Percentiles rank a stretch among this genome's conserved stretches.
Evolutionary conservation across 2,113 vertebrate genomes (phyloP).

Genomic region (Solenodon paradoxus): DNA sequence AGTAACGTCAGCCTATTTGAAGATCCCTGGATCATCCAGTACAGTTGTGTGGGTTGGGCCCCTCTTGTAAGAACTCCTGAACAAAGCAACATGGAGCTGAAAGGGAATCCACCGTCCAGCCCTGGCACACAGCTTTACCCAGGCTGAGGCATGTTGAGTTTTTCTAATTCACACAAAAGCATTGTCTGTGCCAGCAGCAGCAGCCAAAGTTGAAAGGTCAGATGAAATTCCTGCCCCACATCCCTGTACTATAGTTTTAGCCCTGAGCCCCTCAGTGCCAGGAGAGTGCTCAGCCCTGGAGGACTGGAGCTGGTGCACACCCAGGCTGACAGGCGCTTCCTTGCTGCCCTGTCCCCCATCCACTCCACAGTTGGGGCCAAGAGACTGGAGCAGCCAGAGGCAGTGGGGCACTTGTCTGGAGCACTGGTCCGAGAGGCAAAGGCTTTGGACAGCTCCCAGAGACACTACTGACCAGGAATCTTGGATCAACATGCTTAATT

Average conservation of each 20-base stretch:
- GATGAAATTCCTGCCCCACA: not conserved
- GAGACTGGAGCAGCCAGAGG: accelerated
- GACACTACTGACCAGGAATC: accelerated
- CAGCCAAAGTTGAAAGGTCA: not conserved
- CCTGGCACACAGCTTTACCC: not conserved
- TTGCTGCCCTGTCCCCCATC: not conserved
- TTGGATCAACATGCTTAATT: not conserved
- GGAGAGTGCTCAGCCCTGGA: no score
- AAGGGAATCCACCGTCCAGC: accelerated
- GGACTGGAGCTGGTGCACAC: accelerated
- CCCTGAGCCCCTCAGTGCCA: not conserved
- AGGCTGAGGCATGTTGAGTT: not conserved
- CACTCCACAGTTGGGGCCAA: accelerated
- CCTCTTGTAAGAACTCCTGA: not conserved
- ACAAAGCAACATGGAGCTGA: not conserved
- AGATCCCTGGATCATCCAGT: accelerated
- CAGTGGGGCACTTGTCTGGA: accelerated
- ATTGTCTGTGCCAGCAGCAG: not conserved
- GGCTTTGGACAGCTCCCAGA: not conserved
- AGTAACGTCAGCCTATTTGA: not conserved
- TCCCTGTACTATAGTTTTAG: no score
- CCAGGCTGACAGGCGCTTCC: not conserved
- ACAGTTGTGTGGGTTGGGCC: accelerated
- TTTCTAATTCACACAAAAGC: not conserved
- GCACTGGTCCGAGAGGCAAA: not conserved